phyloP scores from a whole-genome alignment of 1,140 invertebrate species.

The Saccostrea cuccullata region DNA sequence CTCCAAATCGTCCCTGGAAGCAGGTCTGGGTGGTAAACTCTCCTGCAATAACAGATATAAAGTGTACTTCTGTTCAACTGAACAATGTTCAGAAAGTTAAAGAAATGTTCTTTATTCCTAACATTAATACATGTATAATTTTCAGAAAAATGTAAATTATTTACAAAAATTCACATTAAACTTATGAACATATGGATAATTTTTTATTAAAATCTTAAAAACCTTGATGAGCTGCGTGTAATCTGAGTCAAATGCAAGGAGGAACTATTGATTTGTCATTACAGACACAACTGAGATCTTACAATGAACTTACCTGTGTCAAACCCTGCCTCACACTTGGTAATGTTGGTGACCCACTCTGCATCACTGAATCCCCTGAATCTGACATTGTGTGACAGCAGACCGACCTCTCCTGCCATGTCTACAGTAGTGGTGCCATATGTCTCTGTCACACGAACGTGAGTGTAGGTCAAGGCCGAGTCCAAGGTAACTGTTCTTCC shows the following conservation, averaged over 20 bases:
- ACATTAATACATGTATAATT: too few species aligned
- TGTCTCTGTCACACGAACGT: constrained; percentile 61
- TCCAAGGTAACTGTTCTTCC: constrained; percentile 66
- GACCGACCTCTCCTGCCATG: constrained; percentile 70
- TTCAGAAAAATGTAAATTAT: too few species aligned
- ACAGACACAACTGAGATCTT: too few species aligned
- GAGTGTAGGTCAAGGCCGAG: constrained; percentile 61
- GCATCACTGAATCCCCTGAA: constrained; percentile 65
- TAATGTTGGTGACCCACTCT: constrained; percentile 65
- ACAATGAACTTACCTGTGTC: constrained; percentile 67
- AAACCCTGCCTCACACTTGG: constrained; percentile 71
- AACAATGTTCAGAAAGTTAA: not conserved
- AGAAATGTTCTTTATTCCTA: not conserved
- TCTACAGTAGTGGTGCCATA: constrained; percentile 62
- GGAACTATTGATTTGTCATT: too few species aligned
- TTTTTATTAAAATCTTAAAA: too few species aligned
- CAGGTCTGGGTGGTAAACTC: constrained; percentile 75
- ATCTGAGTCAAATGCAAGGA: too few species aligned
- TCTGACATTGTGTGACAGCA: constrained; percentile 72
- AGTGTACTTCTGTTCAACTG: not conserved
- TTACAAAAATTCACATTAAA: too few species aligned
- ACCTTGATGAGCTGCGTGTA: too few species aligned
- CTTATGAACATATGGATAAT: too few species aligned
- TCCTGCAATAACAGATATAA: constrained; percentile 51
- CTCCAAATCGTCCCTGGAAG: constrained; percentile 76